Evolutionary conservation across 2,888 invertebrate species (phyloP), one percentile per base, ranked within the genome.

Genomic region (Acrocyrtus sp.): DNA sequence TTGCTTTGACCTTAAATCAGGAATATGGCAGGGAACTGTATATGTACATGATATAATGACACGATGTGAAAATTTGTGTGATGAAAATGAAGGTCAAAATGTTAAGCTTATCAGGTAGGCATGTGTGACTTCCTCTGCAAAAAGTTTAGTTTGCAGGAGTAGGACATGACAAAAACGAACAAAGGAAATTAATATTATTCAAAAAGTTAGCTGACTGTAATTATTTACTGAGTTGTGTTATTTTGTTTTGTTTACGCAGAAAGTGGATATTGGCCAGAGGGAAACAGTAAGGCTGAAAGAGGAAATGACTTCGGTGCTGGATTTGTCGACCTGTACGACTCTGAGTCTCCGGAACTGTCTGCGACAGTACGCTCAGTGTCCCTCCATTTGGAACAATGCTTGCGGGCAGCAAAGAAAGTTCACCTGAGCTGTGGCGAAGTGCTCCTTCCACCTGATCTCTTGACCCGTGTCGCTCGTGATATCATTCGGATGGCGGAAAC

Each of bases 391-490:
- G 93, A 94, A 86, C 87, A 90, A 72, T 92, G 92, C 84, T 86
- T 95, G 78, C 88, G 93, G 74, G 90, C 90, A 78, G 94, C 94
- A 48, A 93, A 94, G 85, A 88, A 90, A 76, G 91, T 90, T 82
- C 91, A 92, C 84, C 86, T 95, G 80, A 90, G 92, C 69, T 91
- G 92, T 83, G 94, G 92, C 22, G 94, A 95, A 86, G 93, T 95
- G 67, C 87, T 94, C 78, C 87, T 95, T 81, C 95, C 95, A 41
- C 91, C 91, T 61, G 92, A 93, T 84, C 89, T 95, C 77, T 88
- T 94, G 68, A 89, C 91, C 78, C 87, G 91, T 79, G 91, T 95
- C 75, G 90, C 95, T 53, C 87, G 90, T 77, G 92, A 94, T 84
- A 91, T 94, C 74, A 87, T 95, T 61, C 88, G 89, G 65, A 90